Evolutionary conservation across 2,113 vertebrate genomes (phyloP).

Genomic region (Etheostoma cragini): DNA sequence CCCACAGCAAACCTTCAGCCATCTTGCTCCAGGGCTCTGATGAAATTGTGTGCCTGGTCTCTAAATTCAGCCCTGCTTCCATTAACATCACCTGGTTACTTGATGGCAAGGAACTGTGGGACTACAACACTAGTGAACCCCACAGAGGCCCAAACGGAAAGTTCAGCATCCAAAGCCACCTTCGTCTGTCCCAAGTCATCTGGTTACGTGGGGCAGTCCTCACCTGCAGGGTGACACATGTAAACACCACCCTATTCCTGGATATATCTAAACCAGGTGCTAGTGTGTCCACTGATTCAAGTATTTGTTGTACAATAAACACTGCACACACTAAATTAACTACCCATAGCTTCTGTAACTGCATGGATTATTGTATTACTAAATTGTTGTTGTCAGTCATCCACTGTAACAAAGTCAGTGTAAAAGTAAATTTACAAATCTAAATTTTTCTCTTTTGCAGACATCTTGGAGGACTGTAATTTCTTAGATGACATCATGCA

Average conservation of each 20-base stretch:
- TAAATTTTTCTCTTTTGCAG: constrained; percentile 34
- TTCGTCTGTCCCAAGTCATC: constrained; percentile 45
- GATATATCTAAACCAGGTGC: constrained; percentile 71
- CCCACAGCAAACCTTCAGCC: constrained; percentile 49
- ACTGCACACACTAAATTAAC: neutral
- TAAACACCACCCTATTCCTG: constrained; percentile 46
- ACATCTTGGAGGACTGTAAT: constrained; percentile 31
- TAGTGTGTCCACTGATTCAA: neutral
- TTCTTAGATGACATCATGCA: constrained; percentile 56
- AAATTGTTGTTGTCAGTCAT: neutral
- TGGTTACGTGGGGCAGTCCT: constrained; percentile 63
- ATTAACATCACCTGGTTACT: constrained; percentile 75
- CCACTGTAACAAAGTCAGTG: neutral
- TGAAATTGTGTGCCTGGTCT: constrained; percentile 74
- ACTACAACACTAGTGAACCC: constrained; percentile 49
- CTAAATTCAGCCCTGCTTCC: constrained; percentile 72
- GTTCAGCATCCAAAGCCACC: constrained; percentile 74
- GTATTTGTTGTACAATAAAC: neutral
- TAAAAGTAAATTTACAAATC: neutral
- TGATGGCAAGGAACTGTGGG: constrained; percentile 12
- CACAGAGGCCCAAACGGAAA: constrained; percentile 71
- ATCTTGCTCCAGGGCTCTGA: constrained; percentile 59
- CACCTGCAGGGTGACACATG: constrained; percentile 76
- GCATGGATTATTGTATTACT: neutral
- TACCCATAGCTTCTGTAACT: neutral